Evolutionary conservation across 2,888 invertebrate species (phyloP), one percentile per base, ranked within the genome.

Genomic region (Drosophila peninsularis): DNA sequence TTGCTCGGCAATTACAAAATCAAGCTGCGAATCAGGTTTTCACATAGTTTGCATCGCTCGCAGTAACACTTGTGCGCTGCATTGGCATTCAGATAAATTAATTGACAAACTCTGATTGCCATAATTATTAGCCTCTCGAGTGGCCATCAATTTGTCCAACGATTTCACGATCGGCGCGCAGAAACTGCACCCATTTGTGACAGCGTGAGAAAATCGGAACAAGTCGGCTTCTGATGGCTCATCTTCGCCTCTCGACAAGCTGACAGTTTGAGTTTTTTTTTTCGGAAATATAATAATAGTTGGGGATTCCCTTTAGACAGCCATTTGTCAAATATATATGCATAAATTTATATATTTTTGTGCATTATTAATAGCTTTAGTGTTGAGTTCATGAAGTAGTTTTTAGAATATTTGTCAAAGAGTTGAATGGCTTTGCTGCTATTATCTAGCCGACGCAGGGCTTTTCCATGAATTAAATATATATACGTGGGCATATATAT

Each of bases 1-100:
- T 82, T 65, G 82, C 61, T 32, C 63, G 34, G 55, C 78, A 79
- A 79, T 79, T 80, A 83, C 80, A 81, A 73, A 83, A 80, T 83
- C 80, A 64, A 75, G 80, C 78, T 70, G 44, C 74, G 53, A 45
- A 62, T 75, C 75, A 45, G 50, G 58, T 71, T 71, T 47, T 62
- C 37, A 61, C 61, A 71, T 64, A 65, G 78, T 77, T 77, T 47
- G 49, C 63, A 76, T 71, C 61, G 74, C 66, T 74, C 56, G 54
- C 2, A 52, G 72, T 68, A 52, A 75, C 75, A 75, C 72, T 75
- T 75, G 75, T 62, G 69, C 58, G 45, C 62, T 32, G 62, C 72
- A 34, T 67, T 62, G 75, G 65, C 78, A 62, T 74, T 78, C 75
- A 75, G 71, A 75, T 72, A 72, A 79, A 75, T 75, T 75, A 72